Conservation (phyloP, 2,113 vertebrate species). For the Leptobrachium leishanense region DNA sequence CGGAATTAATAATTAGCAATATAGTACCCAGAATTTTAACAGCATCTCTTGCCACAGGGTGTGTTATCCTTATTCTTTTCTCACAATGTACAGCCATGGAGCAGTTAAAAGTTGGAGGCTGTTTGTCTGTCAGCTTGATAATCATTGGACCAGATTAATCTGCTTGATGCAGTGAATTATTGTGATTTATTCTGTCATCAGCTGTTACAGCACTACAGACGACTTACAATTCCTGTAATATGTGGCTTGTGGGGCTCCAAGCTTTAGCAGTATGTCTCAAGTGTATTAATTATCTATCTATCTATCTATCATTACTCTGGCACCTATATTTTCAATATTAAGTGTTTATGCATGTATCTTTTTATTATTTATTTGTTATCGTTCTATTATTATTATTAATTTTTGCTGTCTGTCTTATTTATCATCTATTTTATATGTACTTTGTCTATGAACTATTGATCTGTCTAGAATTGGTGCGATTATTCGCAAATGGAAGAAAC, state of each 20-base stretch:
- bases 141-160: constrained; percentile 43
- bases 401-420: too few species aligned
- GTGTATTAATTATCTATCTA: not conserved
- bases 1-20: constrained; percentile 34
- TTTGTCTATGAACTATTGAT: too few species aligned
- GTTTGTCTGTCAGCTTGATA: constrained; percentile 40
- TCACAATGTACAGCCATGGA: not conserved
- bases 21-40: constrained; percentile 17
- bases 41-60: constrained; percentile 13
- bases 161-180: constrained; percentile 46
- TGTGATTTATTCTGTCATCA: constrained; percentile 47
- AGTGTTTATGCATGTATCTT: not conserved
- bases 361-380: not conserved
- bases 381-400: not conserved
- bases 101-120: constrained; percentile 41
- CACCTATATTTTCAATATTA: not conserved
- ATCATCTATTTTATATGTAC: too few species aligned
- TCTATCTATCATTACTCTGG: not conserved
- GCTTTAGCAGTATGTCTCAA: constrained; percentile 8
- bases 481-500: too few species aligned
- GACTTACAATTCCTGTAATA: constrained; percentile 38
- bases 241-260: constrained; percentile 27
- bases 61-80: not conserved
- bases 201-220: constrained; percentile 37
- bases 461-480: too few species aligned